Percentiles rank a stretch among this genome's conserved stretches.
phyloP scores from a whole-genome alignment of 2,113 vertebrate species.

The Chaetops frenatus region DNA sequence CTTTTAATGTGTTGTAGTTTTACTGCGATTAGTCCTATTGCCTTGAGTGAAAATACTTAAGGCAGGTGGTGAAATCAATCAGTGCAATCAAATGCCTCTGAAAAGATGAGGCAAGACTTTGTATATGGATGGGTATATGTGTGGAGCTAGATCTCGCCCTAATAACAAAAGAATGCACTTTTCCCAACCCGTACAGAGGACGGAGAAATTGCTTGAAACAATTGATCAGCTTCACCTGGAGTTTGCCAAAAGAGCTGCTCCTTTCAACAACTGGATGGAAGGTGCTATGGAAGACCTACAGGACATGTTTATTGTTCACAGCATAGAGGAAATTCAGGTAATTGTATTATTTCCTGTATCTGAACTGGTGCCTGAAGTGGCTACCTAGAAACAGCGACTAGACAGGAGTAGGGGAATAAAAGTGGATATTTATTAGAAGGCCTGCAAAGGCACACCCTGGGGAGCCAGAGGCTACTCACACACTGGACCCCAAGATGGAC shows the following conservation, averaged over 20 bases:
- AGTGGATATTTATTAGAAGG: too few relatives aligned
- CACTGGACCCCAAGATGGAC: too few relatives aligned
- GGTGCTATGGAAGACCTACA: slow-evolving; percentile 89
- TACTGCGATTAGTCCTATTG: not conserved
- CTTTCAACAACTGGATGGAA: slow-evolving; percentile 86
- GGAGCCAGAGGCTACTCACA: too few relatives aligned
- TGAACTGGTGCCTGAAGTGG: too few relatives aligned
- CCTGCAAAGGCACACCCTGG: too few relatives aligned
- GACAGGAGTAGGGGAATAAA: too few relatives aligned
- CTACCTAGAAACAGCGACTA: too few relatives aligned
- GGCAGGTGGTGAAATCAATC: not conserved
- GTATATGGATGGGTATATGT: not conserved
- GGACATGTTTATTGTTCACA: slow-evolving; percentile 93
- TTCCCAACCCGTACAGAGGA: slow-evolving; percentile 66
- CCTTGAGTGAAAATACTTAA: not conserved
- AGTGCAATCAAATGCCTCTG: not conserved
- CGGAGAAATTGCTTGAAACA: slow-evolving; percentile 79
- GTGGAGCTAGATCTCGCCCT: not conserved
- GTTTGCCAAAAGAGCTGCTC: slow-evolving; percentile 80
- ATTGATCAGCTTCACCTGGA: slow-evolving; percentile 81
- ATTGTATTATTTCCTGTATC: too few relatives aligned
- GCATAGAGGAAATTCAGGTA: slow-evolving; percentile 94
- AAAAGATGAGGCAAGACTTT: not conserved
- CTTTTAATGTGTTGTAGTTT: not conserved
- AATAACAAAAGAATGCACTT: not conserved